phyloP scores from a whole-genome alignment of 2,797 vertebrate genomes.

The Decapterus maruadsi region DNA sequence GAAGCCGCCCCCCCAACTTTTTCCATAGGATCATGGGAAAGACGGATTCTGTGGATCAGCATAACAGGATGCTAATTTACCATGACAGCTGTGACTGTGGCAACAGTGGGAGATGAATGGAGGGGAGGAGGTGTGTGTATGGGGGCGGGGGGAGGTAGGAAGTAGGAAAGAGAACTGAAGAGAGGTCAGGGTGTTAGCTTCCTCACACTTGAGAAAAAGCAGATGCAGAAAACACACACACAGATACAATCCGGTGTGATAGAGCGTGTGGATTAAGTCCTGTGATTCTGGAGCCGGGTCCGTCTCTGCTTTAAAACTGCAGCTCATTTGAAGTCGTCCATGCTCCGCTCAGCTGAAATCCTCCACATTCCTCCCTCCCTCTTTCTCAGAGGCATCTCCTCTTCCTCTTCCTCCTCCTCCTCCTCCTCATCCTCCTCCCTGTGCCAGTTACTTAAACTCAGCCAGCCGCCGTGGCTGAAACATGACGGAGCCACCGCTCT shows the following conservation, averaged over 20 bases:
- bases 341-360: conserved; percentile 24
- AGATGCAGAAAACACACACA: background rate
- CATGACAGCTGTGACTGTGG: conserved; percentile 65
- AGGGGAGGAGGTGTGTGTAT: conserved; percentile 11
- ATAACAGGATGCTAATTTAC: conserved; percentile 65
- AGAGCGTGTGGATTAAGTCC: conserved; percentile 3
- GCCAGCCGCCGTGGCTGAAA: background rate
- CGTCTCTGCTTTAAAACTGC: background rate
- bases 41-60: conserved; percentile 28
- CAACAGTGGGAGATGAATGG: conserved; percentile 58
- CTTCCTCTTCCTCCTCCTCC: conserved; percentile 16
- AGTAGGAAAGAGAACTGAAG: conserved; percentile 23
- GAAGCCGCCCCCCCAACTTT: conserved; percentile 23
- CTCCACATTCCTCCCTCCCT: conserved; percentile 40
- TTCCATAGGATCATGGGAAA: conserved; percentile 49
- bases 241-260: background rate
- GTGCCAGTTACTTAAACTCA: conserved; percentile 24
- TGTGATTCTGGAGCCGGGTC: background rate
- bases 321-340: background rate
- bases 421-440: background rate
- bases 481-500: background rate
- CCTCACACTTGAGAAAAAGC: background rate
- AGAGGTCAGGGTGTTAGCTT: background rate
- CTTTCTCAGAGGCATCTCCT: conserved; percentile 43
- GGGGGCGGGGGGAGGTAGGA: conserved; percentile 2